Evolutionary conservation across 2,113 vertebrate species (phyloP).

Genomic region (Nannospalax galili): DNA sequence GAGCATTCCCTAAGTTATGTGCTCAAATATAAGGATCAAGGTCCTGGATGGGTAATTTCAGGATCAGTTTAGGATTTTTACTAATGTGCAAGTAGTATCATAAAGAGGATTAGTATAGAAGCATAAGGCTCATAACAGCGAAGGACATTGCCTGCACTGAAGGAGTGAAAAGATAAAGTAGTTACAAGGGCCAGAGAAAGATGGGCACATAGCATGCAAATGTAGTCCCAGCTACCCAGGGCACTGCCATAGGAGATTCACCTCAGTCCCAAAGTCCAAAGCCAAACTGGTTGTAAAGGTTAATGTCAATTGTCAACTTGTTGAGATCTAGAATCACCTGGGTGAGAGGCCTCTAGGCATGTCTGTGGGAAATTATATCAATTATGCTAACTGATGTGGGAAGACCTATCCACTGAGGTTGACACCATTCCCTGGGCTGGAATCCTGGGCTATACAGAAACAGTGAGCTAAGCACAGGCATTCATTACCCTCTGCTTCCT

Average conservation of each 20-base stretch:
- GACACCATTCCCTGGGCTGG: neutral
- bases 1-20: neutral
- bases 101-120: neutral
- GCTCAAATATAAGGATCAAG: neutral
- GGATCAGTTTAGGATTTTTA: neutral
- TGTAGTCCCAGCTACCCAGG: neutral
- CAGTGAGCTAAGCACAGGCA: neutral
- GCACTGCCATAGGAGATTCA: neutral
- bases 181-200: neutral
- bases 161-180: neutral
- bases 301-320: no score
- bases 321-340: no score
- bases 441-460: neutral
- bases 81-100: neutral
- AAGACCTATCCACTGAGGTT: neutral
- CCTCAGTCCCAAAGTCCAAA: neutral
- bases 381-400: neutral
- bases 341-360: neutral
- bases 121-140: neutral
- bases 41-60: neutral
- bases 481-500: neutral
- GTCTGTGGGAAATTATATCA: neutral
- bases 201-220: neutral
- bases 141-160: neutral
- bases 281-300: neutral